phyloP scores from a whole-genome alignment of 2,888 invertebrate species.

The Ochropacha duplaris region DNA sequence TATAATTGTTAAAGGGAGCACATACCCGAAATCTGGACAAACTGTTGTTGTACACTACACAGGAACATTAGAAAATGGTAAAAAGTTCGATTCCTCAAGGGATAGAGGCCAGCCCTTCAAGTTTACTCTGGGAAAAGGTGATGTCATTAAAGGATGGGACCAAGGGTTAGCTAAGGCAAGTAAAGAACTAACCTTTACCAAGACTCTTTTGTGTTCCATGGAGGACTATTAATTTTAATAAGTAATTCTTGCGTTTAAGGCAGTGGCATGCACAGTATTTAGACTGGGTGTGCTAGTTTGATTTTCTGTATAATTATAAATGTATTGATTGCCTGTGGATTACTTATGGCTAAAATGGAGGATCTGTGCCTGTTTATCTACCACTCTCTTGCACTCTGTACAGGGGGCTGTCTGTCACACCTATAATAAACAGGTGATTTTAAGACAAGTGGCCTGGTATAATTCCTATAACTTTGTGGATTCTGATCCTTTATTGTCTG shows the following conservation, averaged over 20 bases:
- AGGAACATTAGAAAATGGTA: slow-evolving; percentile 94
- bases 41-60: slow-evolving; percentile 98
- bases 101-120: slow-evolving; percentile 97
- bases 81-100: slow-evolving; percentile 97
- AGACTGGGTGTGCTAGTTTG: too few relatives aligned
- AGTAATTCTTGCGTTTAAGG: not conserved
- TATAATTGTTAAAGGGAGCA: slow-evolving; percentile 85
- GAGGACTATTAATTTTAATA: not conserved
- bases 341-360: too few relatives aligned
- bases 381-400: too few relatives aligned
- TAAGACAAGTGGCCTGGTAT: too few relatives aligned
- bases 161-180: slow-evolving; percentile 94
- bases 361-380: too few relatives aligned
- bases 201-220: not conserved
- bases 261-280: too few relatives aligned
- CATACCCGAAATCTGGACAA: slow-evolving; percentile 96
- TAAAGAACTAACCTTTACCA: not conserved
- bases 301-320: too few relatives aligned
- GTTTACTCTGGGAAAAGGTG: slow-evolving; percentile 96
- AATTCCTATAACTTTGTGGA: too few relatives aligned
- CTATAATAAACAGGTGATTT: too few relatives aligned
- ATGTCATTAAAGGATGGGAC: slow-evolving; percentile 99
- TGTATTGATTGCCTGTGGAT: too few relatives aligned
- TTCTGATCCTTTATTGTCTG: too few relatives aligned
- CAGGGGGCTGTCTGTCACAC: too few relatives aligned